Conservation (phyloP, 1,140 invertebrate species). For the Sipha flava region DNA sequence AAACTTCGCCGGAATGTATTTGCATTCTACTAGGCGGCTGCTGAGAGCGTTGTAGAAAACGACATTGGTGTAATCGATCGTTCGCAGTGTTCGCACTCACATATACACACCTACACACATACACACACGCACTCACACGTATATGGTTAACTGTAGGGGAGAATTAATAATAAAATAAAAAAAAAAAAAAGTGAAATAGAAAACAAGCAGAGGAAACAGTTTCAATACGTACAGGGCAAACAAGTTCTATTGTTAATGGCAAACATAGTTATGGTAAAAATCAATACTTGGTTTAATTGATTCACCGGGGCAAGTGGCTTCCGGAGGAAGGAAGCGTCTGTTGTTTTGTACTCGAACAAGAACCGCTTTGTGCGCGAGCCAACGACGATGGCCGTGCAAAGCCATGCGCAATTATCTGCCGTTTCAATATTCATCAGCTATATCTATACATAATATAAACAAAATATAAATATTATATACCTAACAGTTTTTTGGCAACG, state of each 20-base stretch:
- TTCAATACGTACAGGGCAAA: background rate
- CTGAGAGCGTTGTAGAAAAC: background rate
- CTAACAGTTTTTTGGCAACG: no score
- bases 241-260: conserved; percentile 1
- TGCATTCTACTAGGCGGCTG: background rate
- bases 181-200: background rate
- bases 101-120: no score
- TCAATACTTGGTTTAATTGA: background rate
- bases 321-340: background rate
- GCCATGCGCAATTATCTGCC: no score
- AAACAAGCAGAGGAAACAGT: background rate
- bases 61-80: background rate
- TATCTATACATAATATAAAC: no score
- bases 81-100: no score
- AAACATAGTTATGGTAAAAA: background rate
- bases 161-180: background rate
- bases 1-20: background rate
- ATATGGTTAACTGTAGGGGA: background rate
- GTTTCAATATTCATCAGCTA: no score
- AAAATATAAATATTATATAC: no score
- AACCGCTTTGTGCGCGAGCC: no score
- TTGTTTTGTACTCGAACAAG: no score
- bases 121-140: no score
- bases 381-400: no score
- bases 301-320: background rate